These are phyloP conservation scores for Rhinoderma darwinii DNA, from an alignment of 2,113 vertebrate genomes.

Conservation along the genomic window DNA sequence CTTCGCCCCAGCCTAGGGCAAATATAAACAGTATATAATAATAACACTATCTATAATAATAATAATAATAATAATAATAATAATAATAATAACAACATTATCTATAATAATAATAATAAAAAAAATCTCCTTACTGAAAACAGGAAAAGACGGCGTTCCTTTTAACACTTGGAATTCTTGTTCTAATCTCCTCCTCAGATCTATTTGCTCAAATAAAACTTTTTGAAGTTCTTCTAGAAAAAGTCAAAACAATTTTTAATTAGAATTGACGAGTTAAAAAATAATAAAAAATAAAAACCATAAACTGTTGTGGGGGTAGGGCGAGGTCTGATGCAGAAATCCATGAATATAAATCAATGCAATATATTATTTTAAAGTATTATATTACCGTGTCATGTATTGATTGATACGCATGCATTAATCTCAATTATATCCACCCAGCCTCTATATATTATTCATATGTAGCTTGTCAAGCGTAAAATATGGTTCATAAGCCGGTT, in stretches of 20 bases:
- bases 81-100: background rate
- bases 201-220: slow-evolving; percentile 97
- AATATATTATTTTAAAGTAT: slow-evolving; percentile 89
- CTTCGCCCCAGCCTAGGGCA: background rate
- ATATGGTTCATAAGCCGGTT: slow-evolving; percentile 77
- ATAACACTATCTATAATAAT: background rate
- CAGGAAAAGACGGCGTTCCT: slow-evolving; percentile 91
- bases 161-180: slow-evolving; percentile 97
- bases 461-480: slow-evolving; percentile 84
- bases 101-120: background rate
- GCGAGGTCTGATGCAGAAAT: slow-evolving; percentile 82
- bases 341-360: slow-evolving; percentile 88
- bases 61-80: background rate
- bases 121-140: slow-evolving; percentile 87
- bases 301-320: slow-evolving; percentile 68
- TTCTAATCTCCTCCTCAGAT: slow-evolving; percentile 92
- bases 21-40: background rate
- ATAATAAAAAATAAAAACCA: slow-evolving; percentile 76
- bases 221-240: slow-evolving; percentile 95
- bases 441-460: slow-evolving; percentile 87
- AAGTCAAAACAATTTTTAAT: background rate
- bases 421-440: slow-evolving; percentile 87
- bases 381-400: slow-evolving; percentile 83
- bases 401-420: slow-evolving; percentile 88
- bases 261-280: slow-evolving; percentile 66